Conservation (phyloP, 2,113 vertebrate species). For the Promerops cafer region DNA sequence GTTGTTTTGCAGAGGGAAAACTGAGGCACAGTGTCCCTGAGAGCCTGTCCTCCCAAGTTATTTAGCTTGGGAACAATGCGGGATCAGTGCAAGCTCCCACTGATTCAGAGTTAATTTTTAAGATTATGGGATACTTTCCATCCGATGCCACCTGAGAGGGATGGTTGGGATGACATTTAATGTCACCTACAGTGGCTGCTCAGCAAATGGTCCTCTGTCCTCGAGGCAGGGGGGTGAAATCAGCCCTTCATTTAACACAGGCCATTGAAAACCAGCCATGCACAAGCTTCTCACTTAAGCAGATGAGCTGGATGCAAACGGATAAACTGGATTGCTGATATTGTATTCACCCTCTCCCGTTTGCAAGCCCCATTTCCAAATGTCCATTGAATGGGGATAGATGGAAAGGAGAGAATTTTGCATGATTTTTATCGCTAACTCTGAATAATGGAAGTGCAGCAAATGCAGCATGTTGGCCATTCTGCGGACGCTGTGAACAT, state of each 20-base stretch:
- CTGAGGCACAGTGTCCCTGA: not conserved
- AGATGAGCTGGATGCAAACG: not conserved
- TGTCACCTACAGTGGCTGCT: not conserved
- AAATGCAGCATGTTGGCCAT: not conserved
- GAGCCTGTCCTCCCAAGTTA: not conserved
- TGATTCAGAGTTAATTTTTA: not conserved
- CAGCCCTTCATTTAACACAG: not conserved
- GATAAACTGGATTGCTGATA: not conserved
- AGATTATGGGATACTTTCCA: not conserved
- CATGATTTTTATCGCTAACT: not conserved
- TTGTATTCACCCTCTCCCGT: not conserved
- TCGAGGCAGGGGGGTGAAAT: not conserved
- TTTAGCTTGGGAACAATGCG: not conserved
- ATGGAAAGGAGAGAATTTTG: not conserved
- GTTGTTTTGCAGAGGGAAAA: not conserved
- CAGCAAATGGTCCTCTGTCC: not conserved
- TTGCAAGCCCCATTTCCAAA: not conserved
- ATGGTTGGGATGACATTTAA: not conserved
- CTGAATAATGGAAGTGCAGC: not conserved
- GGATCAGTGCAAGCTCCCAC: not conserved
- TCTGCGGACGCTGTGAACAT: not conserved
- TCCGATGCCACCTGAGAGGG: not conserved
- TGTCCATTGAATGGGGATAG: no score
- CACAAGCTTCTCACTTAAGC: not conserved
- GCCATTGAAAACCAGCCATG: not conserved